Evolutionary conservation across 2,113 vertebrate genomes (phyloP).

Genomic region (Channa maculata): DNA sequence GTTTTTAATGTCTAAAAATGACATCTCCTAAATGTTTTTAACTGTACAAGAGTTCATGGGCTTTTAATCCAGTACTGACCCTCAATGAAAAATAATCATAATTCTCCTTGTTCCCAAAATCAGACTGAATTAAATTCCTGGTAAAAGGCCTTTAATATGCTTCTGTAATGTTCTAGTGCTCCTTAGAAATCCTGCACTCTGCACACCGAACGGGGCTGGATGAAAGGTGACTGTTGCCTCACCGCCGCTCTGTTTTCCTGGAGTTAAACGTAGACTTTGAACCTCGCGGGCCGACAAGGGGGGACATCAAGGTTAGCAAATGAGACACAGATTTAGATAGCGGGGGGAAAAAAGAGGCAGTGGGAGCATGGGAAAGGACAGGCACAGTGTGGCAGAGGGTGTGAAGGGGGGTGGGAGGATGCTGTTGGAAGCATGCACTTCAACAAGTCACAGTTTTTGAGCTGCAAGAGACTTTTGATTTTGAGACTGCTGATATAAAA

Average conservation of each 20-base stretch:
- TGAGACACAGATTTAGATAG: constrained; percentile 31
- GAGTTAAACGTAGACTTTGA: constrained; percentile 64
- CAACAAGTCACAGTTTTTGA: constrained; percentile 2
- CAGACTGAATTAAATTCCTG: no score
- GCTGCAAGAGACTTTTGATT: constrained; percentile 24
- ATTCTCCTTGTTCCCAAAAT: no score
- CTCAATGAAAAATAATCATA: no score
- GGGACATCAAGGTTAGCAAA: constrained; percentile 56
- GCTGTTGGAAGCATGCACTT: constrained; percentile 39
- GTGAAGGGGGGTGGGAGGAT: not conserved
- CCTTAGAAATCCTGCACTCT: constrained; percentile 8
- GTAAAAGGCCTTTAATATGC: not conserved
- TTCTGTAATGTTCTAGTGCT: not conserved
- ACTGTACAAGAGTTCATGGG: no score
- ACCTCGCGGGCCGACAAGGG: constrained; percentile 34
- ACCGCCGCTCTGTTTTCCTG: constrained; percentile 38
- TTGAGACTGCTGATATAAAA: not conserved
- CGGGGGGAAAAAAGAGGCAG: not conserved
- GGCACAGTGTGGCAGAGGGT: not conserved
- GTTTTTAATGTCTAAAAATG: no score
- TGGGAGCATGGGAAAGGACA: constrained; percentile 21
- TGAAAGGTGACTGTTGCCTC: constrained; percentile 51
- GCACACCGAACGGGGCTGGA: constrained; percentile 15
- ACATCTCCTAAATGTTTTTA: no score
- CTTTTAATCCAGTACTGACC: no score